A percentile compares a stretch with the other conserved stretches of the same genome.
These are phyloP conservation scores for Corapipo altera DNA, from an alignment of 2,113 vertebrate genomes.

Conservation along the genomic window DNA sequence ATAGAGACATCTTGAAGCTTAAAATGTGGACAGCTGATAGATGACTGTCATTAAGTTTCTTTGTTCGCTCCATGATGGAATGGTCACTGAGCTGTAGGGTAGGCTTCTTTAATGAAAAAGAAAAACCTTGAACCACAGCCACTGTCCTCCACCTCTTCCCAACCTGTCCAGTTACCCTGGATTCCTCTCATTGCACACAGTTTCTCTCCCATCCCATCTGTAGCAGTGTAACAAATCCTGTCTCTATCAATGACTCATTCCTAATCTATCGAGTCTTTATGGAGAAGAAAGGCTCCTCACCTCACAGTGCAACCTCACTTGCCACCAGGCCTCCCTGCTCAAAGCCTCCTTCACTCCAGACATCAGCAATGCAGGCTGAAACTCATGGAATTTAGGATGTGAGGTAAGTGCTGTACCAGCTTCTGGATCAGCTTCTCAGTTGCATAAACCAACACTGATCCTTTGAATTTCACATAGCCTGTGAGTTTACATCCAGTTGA, in stretches of 20 bases:
- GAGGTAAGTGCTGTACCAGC: neutral
- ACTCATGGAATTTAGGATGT: neutral
- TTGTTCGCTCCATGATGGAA: constrained; percentile 41
- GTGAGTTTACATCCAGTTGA: neutral
- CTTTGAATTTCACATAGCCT: neutral
- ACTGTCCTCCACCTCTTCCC: constrained; percentile 13
- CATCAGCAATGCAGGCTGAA: neutral
- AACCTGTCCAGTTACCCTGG: neutral
- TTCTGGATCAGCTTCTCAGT: neutral
- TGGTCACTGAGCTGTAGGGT: neutral
- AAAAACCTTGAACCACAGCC: constrained; percentile 62
- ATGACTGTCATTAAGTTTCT: constrained; percentile 74
- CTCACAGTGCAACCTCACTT: neutral
- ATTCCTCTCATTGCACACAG: neutral
- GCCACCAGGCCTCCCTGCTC: neutral
- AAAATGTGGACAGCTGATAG: constrained; percentile 64
- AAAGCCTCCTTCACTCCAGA: neutral
- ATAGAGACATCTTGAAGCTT: constrained; percentile 55
- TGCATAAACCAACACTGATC: neutral
- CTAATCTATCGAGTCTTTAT: constrained; percentile 14
- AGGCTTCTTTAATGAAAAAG: constrained; percentile 35
- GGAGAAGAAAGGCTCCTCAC: neutral
- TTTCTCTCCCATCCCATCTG: neutral
- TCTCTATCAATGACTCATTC: neutral
- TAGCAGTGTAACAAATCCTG: constrained; percentile 35